Evolutionary conservation across 2,797 vertebrate genomes (phyloP), one percentile per base, ranked within the genome.

Genomic region (Pteropus rufus): DNA sequence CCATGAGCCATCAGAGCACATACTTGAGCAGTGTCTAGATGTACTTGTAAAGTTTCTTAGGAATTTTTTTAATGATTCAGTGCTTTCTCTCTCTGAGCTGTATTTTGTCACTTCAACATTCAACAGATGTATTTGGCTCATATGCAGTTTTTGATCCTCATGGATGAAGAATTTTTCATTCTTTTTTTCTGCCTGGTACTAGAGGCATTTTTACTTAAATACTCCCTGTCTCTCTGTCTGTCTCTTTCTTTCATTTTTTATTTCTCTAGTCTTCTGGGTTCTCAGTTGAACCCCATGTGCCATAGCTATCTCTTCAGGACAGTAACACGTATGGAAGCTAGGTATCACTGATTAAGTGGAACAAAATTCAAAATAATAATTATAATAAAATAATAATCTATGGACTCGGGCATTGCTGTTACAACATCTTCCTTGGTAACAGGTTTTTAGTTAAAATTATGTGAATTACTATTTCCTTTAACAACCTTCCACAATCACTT

Each of bases 21-120:
- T 97, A 97, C 91, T 85, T 96, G 56, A 95, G 88, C 75, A 65
- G 89, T 95, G 93, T 94, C 97, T 97, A 86, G 91, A 96, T 97
- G 96, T 97, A 91, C 97, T 97, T 91, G 92, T 97, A 92, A 97
- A 97, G 95, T 94, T 92, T 95, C 97, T 97, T 60, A 91, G 96
- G 97, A 97, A 97, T 97, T 95, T 95, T 84, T 73, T 84, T 73
- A 87, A 95, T 97, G 97, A 98, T 95, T 95, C 96, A 97, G 31
- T 89, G 95, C 95, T 87, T 93, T 96, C 97, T 95, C 90, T 91
- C 69, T 94, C 95, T 15, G 93, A 84, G 70, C 97, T 96, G 95
- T 52, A n/a, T 95, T 94, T 96, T 96, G 93, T 97, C 97, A 97
- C 82, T 96, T 94, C 90, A 96, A 97, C 96, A 79, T 93, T 96